phyloP scores from a whole-genome alignment of 2,113 vertebrate genomes.

The Hypocryptadius cinnamomeus region DNA sequence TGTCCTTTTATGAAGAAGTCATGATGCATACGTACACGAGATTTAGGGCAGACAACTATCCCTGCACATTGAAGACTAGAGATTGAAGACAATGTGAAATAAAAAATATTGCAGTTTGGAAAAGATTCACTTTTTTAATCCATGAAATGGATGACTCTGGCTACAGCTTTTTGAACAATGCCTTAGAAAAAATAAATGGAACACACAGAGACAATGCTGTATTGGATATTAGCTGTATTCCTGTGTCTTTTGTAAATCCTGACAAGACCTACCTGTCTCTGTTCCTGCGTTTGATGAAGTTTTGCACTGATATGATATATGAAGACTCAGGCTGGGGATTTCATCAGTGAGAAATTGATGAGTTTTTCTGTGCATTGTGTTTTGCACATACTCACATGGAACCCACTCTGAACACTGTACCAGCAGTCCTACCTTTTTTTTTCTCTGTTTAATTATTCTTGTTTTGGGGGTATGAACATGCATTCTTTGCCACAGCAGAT shows the following conservation, averaged over 20 bases:
- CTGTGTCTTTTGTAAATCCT: constrained; percentile 11
- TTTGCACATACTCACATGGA: background rate
- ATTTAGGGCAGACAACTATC: constrained; percentile 47
- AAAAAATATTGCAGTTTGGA: constrained; percentile 15
- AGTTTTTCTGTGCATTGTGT: background rate
- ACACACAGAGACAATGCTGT: background rate
- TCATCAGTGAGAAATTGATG: background rate
- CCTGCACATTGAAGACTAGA: background rate
- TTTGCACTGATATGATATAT: constrained; percentile 10
- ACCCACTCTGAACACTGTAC: background rate
- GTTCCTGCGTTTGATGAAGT: background rate
- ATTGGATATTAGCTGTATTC: background rate
- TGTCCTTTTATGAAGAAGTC: constrained; percentile 75
- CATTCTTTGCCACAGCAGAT: background rate
- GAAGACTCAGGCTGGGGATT: background rate
- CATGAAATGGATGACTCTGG: background rate
- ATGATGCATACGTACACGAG: constrained; percentile 60
- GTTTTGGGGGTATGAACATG: background rate
- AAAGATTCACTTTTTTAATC: constrained; percentile 27
- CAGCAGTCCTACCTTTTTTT: background rate
- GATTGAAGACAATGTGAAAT: constrained; percentile 30
- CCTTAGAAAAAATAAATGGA: constrained; percentile 9
- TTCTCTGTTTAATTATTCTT: background rate
- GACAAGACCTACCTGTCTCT: constrained; percentile 4
- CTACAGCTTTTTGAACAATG: background rate